Evolutionary conservation across 2,113 vertebrate species (phyloP).

Genomic region (Ceratotherium simum): DNA sequence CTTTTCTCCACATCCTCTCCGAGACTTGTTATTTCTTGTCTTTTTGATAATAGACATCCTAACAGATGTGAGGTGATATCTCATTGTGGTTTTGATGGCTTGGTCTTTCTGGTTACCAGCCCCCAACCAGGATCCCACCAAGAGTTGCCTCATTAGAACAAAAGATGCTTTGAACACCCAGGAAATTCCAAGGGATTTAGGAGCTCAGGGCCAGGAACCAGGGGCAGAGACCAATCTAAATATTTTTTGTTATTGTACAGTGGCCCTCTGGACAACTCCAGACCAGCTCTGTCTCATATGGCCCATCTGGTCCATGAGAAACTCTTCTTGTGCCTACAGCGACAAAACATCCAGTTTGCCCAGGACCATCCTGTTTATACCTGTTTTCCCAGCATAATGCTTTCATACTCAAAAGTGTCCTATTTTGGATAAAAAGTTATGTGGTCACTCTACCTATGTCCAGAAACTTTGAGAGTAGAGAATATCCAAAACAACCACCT

Average conservation of each 20-base stretch:
- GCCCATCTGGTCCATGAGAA: neutral
- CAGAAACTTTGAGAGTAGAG: neutral
- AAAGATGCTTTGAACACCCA: neutral
- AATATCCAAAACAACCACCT: neutral
- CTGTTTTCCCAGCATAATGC: neutral
- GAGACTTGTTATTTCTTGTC: neutral
- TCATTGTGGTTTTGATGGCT: neutral
- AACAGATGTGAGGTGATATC: neutral
- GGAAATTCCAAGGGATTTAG: neutral
- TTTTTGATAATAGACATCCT: neutral
- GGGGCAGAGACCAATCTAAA: neutral
- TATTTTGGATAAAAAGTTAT: neutral
- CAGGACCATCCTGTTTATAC: neutral
- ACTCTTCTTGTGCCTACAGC: neutral
- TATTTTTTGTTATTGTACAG: neutral
- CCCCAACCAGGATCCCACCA: neutral
- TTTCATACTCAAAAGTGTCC: neutral
- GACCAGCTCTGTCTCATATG: neutral
- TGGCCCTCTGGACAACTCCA: neutral
- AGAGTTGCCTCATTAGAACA: neutral
- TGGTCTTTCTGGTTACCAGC: neutral
- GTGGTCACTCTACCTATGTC: neutral
- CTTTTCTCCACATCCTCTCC: neutral
- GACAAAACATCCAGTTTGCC: neutral
- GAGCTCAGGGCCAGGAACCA: neutral